Conservation (phyloP, 1,140 invertebrate species). For the Carposina sasakii region DNA sequence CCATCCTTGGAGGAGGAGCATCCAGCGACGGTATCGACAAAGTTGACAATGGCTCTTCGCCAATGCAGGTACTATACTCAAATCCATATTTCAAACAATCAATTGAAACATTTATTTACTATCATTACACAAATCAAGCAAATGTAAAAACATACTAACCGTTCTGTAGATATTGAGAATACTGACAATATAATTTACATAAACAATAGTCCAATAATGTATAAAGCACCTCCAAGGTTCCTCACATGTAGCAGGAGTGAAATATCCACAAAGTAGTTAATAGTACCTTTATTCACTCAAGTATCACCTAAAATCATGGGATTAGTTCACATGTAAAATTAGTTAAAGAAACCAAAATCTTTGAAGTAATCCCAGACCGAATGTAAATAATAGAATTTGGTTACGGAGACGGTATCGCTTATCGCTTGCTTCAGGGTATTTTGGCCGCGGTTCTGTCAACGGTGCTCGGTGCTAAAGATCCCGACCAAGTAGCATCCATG, state of each 20-base stretch:
- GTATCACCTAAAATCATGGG: slow-evolving; percentile 43
- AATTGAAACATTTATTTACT: slow-evolving; percentile 31
- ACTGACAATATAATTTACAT: too few species aligned
- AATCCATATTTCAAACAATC: slow-evolving; percentile 9
- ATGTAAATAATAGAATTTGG: slow-evolving; percentile 69
- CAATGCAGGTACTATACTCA: slow-evolving; percentile 83
- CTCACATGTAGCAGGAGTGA: slow-evolving; percentile 48
- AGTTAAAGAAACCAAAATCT: not conserved
- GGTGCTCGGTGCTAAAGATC: slow-evolving; percentile 90
- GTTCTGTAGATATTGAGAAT: slow-evolving; percentile 48
- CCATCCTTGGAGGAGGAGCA: slow-evolving; percentile 83
- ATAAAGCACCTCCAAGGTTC: slow-evolving; percentile 49
- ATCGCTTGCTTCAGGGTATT: slow-evolving; percentile 84
- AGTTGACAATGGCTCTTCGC: slow-evolving; percentile 85
- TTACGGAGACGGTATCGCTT: slow-evolving; percentile 70
- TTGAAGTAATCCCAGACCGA: slow-evolving; percentile 46
- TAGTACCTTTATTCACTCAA: slow-evolving; percentile 41
- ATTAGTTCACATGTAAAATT: slow-evolving; percentile 36
- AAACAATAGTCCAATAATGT: slow-evolving; percentile 50
- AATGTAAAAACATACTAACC: too few species aligned
- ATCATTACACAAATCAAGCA: too few species aligned
- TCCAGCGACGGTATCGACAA: slow-evolving; percentile 89
- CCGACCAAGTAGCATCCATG: slow-evolving; percentile 90
- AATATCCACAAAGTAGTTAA: slow-evolving; percentile 39
- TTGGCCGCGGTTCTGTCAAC: slow-evolving; percentile 90